Base-by-base conservation (phyloP, 37 sponge, comb jelly and placozoan species). In the Cliona cf. orientalis region DNA sequence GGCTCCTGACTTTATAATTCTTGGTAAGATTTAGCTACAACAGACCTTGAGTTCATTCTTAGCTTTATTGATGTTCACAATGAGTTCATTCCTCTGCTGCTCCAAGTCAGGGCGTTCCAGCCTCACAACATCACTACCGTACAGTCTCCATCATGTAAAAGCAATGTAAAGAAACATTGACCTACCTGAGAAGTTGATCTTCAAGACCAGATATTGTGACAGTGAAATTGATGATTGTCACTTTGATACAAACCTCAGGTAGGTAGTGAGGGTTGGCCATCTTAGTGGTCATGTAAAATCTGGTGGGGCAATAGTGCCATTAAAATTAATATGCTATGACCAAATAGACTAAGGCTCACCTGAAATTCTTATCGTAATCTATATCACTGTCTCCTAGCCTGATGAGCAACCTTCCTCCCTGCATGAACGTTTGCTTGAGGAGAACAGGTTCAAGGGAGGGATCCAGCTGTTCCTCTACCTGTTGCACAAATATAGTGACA, bases 221-320 rank as follows among this genome's bases (percentile, higher is more conserved):
- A 58, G 99, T 99, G 82, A 99, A 99, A 80, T 99, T 99, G 86
- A 99, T 97, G 82, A 99, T 92, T 37, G 99, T 95, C 25, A 99
- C 99, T 69, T 99, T 99, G 69, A 97, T 99, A 76, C 91, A 99
- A 22, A 99, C 95, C 74, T 99, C 99, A 2, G 99, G 99, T 40
- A 97, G 87, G 81, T 99, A 99, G 76, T 99, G 99, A 34, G 99
- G 99, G 76, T 99, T 99, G 45, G 95, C 44, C 93, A 99, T 76
- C 78, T 99, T 99, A 56, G 92, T 89, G 29, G 99, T 99, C 95
- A 99, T 99, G 78, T 99, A 99, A 80, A 99, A 99, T 86, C 94
- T 91, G 23, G 28, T 29, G 28, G 14, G 60, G 28, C 2, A 59
- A 59, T 29, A 59, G 12, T 9, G 12, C 11, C 55, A 19, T 19